Evolutionary conservation across 2,888 invertebrate genomes (phyloP), one percentile per base, ranked within the genome.

Genomic region (Leptinotarsa tumamoca): DNA sequence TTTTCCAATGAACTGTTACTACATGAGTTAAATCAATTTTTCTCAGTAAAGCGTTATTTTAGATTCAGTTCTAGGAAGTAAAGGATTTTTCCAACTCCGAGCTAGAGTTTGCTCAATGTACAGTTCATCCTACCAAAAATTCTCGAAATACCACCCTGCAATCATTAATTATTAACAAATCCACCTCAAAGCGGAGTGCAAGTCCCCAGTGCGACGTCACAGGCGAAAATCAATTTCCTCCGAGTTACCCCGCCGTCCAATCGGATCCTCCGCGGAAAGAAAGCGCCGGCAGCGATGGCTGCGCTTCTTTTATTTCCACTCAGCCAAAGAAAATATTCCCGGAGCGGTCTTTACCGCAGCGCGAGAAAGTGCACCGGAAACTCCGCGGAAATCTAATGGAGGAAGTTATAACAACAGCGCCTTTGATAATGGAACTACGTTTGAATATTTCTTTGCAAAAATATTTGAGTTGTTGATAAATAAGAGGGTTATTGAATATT

Each of bases 221-320:
- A 80, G 68, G 75, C 73, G 82, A 85, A 84, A 86, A 86, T 86
- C 85, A 86, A 86, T 86, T 86, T 85, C 82, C 58, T 84, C 79
- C 79, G 80, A 80, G 80, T 81, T 82, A 78, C 68, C 82, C 80
- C 82, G 13, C 56, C 71, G 78, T 78, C 84, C 83, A 84, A 84
- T 83, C 80, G 80, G 80, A 80, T 78, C 74, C 81, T 79, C 76
- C 79, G 70, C 78, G 70, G 73, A 81, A 83, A 80, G 81, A 83
- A 82, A 83, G 80, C 80, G 82, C 82, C 79, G 76, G 78, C 75
- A 77, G 82, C 79, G 80, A 83, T 83, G 83, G 83, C 82, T 79
- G 82, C 80, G 78, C 80, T 80, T 79, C 77, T 80, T 80, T 81
- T 80, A 80, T 80, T 81, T 80, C 79, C 78, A 78, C 79, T 79